phyloP scores from a whole-genome alignment of 2,888 invertebrate species.

The Perdita meconis region DNA sequence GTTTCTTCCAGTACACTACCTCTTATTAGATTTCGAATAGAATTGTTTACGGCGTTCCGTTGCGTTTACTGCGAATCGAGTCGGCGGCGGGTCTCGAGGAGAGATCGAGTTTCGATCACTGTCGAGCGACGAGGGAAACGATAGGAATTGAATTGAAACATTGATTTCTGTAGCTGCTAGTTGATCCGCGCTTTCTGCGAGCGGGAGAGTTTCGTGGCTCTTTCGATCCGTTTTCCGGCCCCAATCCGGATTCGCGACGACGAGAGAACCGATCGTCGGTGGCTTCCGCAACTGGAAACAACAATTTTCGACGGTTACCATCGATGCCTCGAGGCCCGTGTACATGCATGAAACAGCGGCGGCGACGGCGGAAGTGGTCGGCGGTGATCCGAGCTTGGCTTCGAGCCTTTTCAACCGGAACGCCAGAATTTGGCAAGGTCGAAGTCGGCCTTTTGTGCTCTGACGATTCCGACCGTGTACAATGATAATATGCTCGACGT shows the following conservation, averaged over 20 bases:
- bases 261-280: not conserved
- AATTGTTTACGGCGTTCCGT: constrained; percentile 28
- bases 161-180: constrained; percentile 3
- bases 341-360: constrained; percentile 20
- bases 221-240: not conserved
- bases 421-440: constrained; percentile 36
- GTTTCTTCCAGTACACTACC: constrained; percentile 22
- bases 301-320: not conserved
- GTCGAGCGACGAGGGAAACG: not conserved
- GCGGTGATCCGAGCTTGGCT: not conserved
- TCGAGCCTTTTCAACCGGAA: constrained; percentile 35
- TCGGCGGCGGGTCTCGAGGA: not conserved
- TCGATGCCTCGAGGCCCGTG: not conserved
- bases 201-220: not conserved
- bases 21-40: constrained; percentile 22
- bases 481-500: constrained; percentile 30
- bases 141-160: not conserved
- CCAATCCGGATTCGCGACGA: not conserved
- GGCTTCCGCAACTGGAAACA: not conserved
- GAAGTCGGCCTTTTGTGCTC: constrained; percentile 36
- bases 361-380: not conserved
- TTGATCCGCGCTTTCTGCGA: not conserved
- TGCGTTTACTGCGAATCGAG: not conserved
- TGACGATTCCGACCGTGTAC: constrained; percentile 34
- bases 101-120: not conserved